These are phyloP conservation scores for Drosophila leontia DNA, from an alignment of 1,140 invertebrate genomes.

Conservation along the genomic window DNA sequence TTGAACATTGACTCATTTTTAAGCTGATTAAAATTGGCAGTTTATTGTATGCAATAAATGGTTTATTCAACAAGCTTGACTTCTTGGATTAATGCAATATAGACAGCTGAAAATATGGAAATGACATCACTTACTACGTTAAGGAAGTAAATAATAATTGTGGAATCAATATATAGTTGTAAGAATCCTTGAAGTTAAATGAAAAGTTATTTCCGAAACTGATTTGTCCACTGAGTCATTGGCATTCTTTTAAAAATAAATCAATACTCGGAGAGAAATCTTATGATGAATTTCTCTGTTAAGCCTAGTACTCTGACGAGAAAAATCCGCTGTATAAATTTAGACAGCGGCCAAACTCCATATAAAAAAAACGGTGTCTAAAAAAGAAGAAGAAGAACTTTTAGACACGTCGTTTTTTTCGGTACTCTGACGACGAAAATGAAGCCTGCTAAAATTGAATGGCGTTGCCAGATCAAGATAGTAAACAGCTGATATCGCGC, in stretches of 20 bases:
- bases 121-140: background rate
- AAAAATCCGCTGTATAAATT: too few species aligned
- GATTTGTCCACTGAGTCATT: background rate
- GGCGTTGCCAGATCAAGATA: too few species aligned
- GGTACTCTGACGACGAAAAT: too few species aligned
- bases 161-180: background rate
- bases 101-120: slow-evolving; percentile 6
- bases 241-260: slow-evolving; percentile 6
- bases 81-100: background rate
- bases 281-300: background rate
- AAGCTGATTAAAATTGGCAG: slow-evolving; percentile 20
- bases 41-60: slow-evolving; percentile 24
- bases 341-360: too few species aligned
- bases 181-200: background rate
- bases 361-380: too few species aligned
- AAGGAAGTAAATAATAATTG: background rate
- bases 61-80: background rate
- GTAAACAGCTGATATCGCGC: too few species aligned
- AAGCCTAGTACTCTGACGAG: too few species aligned
- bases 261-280: background rate
- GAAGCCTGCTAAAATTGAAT: too few species aligned
- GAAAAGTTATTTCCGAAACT: background rate
- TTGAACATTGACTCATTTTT: slow-evolving; percentile 20
- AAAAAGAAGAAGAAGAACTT: too few species aligned
- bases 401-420: too few species aligned